Conservation (phyloP, 2,797 vertebrate genomes). For the Chaenodraco wilsoni region DNA sequence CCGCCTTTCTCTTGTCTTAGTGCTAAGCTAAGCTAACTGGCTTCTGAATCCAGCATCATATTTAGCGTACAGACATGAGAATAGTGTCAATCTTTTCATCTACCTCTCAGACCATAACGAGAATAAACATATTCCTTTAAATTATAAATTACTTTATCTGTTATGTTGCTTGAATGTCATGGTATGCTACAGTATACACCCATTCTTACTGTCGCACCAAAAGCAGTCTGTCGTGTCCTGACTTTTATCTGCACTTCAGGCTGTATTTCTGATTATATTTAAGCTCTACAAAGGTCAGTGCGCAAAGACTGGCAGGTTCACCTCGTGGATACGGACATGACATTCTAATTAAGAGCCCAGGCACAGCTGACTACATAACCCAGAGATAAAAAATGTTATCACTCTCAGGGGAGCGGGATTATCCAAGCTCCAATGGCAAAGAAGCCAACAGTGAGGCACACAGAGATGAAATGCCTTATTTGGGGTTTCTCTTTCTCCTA, state of each 20-base stretch:
- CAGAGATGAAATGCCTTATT: constrained; percentile 65
- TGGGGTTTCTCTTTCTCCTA: constrained; percentile 20
- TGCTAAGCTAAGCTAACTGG: neutral
- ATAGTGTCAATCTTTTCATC: neutral
- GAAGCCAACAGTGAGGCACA: constrained; percentile 69
- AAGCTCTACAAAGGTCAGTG: constrained; percentile 71
- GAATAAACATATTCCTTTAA: no score
- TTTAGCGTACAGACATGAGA: neutral
- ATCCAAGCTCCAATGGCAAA: constrained; percentile 63
- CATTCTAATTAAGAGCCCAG: constrained; percentile 77
- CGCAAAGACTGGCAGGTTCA: constrained; percentile 63
- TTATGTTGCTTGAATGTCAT: neutral
- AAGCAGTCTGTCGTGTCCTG: constrained; percentile 6
- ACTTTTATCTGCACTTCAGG: constrained; percentile 36
- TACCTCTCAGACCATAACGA: neutral
- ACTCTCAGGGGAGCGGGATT: constrained; percentile 73
- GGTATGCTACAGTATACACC: neutral
- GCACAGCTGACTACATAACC: constrained; percentile 68
- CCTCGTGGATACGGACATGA: constrained; percentile 60
- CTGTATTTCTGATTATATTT: constrained; percentile 60
- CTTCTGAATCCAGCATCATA: neutral
- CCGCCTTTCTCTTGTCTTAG: neutral
- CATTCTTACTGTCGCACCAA: neutral
- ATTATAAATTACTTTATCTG: neutral
- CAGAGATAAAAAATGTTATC: constrained; percentile 75